phyloP scores from a whole-genome alignment of 2,797 vertebrate species.

The Hydrocynus forskahlii region DNA sequence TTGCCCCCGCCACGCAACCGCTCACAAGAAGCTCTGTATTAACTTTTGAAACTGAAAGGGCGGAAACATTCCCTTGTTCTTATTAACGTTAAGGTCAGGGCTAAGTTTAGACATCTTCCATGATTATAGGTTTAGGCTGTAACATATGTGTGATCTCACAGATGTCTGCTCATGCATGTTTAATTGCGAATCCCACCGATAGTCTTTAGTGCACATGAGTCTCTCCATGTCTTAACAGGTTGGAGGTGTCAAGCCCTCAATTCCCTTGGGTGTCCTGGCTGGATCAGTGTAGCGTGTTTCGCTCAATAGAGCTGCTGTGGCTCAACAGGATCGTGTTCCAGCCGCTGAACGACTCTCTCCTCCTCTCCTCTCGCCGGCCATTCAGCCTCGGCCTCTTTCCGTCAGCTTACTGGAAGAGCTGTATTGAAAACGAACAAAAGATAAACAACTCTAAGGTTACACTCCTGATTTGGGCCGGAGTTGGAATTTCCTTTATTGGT shows the following conservation, averaged over 20 bases:
- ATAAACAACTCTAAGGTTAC: constrained; percentile 59
- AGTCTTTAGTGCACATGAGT: not conserved
- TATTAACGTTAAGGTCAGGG: not conserved
- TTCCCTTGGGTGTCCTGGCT: constrained; percentile 15
- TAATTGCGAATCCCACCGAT: not conserved
- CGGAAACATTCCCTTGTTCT: no score
- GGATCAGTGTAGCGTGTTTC: constrained; percentile 30
- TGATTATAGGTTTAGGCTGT: not conserved
- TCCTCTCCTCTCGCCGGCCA: constrained; percentile 22
- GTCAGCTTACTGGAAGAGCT: constrained; percentile 46
- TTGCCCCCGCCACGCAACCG: no score
- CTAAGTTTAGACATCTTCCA: not conserved
- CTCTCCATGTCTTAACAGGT: constrained; percentile 13
- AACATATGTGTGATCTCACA: not conserved
- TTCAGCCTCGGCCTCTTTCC: constrained; percentile 39
- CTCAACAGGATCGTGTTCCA: constrained; percentile 29
- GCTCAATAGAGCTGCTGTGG: constrained; percentile 23
- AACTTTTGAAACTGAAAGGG: no score
- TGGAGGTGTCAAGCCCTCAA: constrained; percentile 23
- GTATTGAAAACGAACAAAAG: constrained; percentile 50
- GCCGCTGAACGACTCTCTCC: constrained; percentile 33
- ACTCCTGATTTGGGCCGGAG: constrained; percentile 38
- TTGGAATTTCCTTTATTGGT: constrained; percentile 60
- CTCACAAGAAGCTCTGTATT: no score
- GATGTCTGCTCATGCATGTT: not conserved